Evolutionary conservation across 2,797 vertebrate genomes (phyloP).

Genomic region (Hoplostethus atlanticus): DNA sequence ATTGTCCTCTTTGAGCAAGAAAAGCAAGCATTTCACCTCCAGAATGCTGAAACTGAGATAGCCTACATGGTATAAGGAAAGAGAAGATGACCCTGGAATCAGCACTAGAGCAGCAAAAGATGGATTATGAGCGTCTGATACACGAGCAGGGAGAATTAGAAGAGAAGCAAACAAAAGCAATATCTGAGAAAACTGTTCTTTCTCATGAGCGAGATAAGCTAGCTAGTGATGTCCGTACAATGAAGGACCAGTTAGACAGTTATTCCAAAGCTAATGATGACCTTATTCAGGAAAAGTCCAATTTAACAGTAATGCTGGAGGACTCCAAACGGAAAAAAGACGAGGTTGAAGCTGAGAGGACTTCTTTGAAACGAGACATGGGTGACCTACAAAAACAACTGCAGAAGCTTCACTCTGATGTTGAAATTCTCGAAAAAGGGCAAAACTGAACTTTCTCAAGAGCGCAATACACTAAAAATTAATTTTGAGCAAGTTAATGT

Average conservation of each 20-base stretch:
- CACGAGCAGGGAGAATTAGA: conserved; percentile 82
- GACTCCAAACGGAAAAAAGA: conserved; percentile 77
- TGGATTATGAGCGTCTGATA: conserved; percentile 78
- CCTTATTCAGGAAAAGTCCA: conserved; percentile 76
- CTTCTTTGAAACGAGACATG: conserved; percentile 72
- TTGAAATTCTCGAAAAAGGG: conserved; percentile 79
- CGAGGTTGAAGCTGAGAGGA: conserved; percentile 73
- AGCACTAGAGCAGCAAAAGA: conserved; percentile 81
- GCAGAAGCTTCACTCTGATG: conserved; percentile 76
- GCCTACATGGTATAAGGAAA: conserved; percentile 81
- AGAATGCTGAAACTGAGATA: conserved; percentile 81
- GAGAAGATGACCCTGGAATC: conserved; percentile 87
- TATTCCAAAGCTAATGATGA: conserved; percentile 76
- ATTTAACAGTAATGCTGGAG: conserved; percentile 81
- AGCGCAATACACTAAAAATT: conserved; percentile 77
- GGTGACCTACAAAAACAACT: conserved; percentile 79
- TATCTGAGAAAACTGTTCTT: conserved; percentile 75
- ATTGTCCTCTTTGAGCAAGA: conserved; percentile 79
- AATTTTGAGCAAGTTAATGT: conserved; percentile 72
- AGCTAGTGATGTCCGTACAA: conserved; percentile 66
- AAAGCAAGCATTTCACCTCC: conserved; percentile 77
- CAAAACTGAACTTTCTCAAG: conserved; percentile 77
- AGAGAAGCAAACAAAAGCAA: conserved; percentile 79
- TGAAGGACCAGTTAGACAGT: conserved; percentile 83
- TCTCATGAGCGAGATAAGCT: conserved; percentile 83